Evolutionary conservation across 2,797 vertebrate genomes (phyloP).

Genomic region (Anisognathus igniventris): DNA sequence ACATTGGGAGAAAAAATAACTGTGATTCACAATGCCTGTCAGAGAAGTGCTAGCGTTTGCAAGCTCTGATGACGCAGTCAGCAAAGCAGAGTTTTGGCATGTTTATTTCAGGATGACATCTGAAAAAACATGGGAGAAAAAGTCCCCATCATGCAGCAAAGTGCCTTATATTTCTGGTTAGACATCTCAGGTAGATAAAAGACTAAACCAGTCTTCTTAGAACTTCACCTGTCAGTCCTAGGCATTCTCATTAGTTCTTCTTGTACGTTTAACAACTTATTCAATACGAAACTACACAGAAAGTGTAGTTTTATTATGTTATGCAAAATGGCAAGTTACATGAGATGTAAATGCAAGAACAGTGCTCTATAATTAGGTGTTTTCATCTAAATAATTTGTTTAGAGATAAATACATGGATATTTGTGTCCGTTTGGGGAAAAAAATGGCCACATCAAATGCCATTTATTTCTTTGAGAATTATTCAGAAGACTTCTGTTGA

Average conservation of each 20-base stretch:
- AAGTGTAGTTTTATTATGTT: neutral
- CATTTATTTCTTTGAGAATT: neutral
- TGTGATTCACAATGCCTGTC: constrained; percentile 57
- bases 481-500: neutral
- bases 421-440: neutral
- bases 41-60: constrained; percentile 40
- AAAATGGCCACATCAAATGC: neutral
- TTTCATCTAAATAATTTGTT: neutral
- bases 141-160: neutral
- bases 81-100: constrained; percentile 44
- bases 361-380: neutral
- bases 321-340: neutral
- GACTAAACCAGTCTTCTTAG: neutral
- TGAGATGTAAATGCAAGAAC: neutral
- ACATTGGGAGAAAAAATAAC: constrained; percentile 47
- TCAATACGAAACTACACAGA: neutral
- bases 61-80: constrained; percentile 51
- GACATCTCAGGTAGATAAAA: neutral
- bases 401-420: neutral
- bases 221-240: neutral
- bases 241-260: neutral
- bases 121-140: neutral
- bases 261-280: neutral
- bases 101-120: constrained; percentile 40
- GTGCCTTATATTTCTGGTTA: neutral